phyloP scores from a whole-genome alignment of 1,140 invertebrate species.

The Heliconius nattereri region DNA sequence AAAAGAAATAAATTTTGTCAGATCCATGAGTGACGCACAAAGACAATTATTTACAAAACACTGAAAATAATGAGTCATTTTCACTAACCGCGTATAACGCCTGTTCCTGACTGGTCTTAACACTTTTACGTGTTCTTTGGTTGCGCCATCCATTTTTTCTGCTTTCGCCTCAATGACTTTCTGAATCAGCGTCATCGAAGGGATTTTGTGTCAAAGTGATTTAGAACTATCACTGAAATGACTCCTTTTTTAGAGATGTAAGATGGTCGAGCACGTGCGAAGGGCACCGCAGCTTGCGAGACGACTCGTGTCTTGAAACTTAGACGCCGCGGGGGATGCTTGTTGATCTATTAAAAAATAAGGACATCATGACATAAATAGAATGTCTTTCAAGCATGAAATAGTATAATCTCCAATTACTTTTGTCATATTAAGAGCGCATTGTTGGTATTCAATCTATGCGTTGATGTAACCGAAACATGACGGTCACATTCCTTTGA shows the following conservation, averaged over 20 bases:
- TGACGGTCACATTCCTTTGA: slow-evolving; percentile 77
- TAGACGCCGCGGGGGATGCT: slow-evolving; percentile 75
- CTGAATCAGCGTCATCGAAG: slow-evolving; percentile 71
- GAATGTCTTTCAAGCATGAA: slow-evolving; percentile 65
- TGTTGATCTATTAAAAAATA: slow-evolving; percentile 80
- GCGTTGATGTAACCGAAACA: slow-evolving; percentile 80
- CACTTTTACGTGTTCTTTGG: slow-evolving; percentile 69
- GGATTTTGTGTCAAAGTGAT: slow-evolving; percentile 16
- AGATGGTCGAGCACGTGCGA: slow-evolving; percentile 66
- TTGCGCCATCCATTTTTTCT: slow-evolving; percentile 57
- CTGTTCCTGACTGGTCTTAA: slow-evolving; percentile 82
- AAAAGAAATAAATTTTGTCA: slow-evolving; percentile 44
- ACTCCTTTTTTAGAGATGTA: slow-evolving; percentile 24
- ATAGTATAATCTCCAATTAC: slow-evolving; percentile 56
- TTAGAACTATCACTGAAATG: slow-evolving; percentile 29
- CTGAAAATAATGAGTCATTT: slow-evolving; percentile 72
- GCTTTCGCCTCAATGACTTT: slow-evolving; percentile 52
- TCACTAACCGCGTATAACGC: slow-evolving; percentile 80
- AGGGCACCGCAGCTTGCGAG: slow-evolving; percentile 62
- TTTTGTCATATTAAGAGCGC: slow-evolving; percentile 54
- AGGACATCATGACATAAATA: slow-evolving; percentile 80
- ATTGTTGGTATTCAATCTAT: slow-evolving; percentile 55
- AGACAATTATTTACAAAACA: slow-evolving; percentile 61
- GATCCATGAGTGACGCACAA: slow-evolving; percentile 68
- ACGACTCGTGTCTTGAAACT: slow-evolving; percentile 67